Conservation (phyloP, 2,113 vertebrate species). For the Machaerirhynchus nigripectus region DNA sequence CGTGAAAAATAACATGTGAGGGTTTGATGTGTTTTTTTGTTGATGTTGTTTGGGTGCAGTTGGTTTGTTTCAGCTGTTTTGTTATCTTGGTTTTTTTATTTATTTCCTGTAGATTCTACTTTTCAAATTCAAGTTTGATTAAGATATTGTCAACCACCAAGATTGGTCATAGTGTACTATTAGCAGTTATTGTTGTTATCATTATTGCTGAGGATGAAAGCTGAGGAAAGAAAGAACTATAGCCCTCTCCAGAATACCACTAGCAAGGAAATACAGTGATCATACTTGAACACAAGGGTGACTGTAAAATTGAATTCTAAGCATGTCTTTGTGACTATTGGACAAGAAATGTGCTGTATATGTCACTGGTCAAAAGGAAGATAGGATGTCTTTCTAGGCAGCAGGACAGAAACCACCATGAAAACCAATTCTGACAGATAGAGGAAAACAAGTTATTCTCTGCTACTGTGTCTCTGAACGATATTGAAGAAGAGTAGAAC, state of each 20-base stretch:
- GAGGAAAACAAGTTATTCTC: neutral
- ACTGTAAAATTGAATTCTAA: neutral
- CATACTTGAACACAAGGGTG: neutral
- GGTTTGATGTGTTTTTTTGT: accelerated
- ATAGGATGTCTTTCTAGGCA: neutral
- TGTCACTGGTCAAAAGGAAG: neutral
- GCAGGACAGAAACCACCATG: neutral
- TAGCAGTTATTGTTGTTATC: neutral
- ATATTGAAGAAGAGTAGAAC: neutral
- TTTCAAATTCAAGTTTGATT: neutral
- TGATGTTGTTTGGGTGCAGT: no score
- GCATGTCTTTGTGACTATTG: neutral
- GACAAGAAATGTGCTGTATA: neutral
- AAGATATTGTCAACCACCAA: neutral
- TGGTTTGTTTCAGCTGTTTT: neutral
- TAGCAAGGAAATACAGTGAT: neutral
- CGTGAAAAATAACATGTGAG: neutral
- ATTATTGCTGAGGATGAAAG: neutral
- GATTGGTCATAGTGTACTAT: neutral
- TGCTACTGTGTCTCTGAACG: neutral
- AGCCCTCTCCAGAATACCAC: neutral
- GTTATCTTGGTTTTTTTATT: neutral
- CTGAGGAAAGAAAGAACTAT: neutral
- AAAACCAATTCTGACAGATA: neutral
- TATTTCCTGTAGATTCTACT: neutral